Base-by-base conservation (phyloP, 2,113 vertebrate genomes). In the Centropristis striata region DNA sequence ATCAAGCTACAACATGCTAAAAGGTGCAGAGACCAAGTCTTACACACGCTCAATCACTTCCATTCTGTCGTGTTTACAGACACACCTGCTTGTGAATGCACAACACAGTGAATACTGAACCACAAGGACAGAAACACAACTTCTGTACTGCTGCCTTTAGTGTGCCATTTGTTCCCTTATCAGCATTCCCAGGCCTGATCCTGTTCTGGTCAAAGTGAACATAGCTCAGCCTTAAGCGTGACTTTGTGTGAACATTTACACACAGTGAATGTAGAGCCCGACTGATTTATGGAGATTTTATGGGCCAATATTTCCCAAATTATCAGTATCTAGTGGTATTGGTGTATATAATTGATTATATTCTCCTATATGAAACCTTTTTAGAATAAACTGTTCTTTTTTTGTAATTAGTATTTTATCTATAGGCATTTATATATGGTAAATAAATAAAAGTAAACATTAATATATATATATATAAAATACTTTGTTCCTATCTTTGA, bases 1-100 rank as follows among this genome's bases (percentile, higher is more conserved):
- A 10, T 76, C 47, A 13, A 71, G 59, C 49, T 63, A 6, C 23
- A 39, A 71, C 73, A 76, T 88, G 86, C 85, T 54, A 49, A 49
- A 46, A 47, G 14, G 39, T 76, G 51, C 51, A 54, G 20, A 68
- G 51, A 18, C 10, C 15, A 25, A 28, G 16, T 25, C 21, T 13
- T 6, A 8, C 37, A 42, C 65, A 51, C 18, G 42, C 69, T 21
- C 51, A 47, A 21, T 69, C 28, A 47, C 12, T 9, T 12, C 18
- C 8, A 10, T 28, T 57, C 27, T 44, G 25, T 27, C 5, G 12
- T 28, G 21, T 47, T 55, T 39, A 37, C 37, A 66, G 60, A 51
- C 32, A 72, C 72, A 65, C 65, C 64, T 69, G 79, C 42, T 23
- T 57, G 55, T 58, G 27, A 73, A 66, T 54, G n/a, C 37, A 70